phyloP scores from a whole-genome alignment of 2,888 invertebrate species.

The Timema cristinae region DNA sequence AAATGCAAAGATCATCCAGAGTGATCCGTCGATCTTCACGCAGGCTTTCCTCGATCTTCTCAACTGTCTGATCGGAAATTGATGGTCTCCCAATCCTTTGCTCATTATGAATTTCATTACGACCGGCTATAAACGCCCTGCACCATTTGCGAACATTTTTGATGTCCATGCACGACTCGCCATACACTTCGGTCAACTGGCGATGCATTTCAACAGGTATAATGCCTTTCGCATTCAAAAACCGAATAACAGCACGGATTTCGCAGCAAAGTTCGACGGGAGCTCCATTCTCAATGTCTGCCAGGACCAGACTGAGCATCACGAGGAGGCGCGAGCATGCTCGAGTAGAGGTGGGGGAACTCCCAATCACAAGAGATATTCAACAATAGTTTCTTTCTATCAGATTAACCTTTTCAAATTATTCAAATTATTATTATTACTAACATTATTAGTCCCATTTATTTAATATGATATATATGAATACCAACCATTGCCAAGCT shows the following conservation, averaged over 20 bases:
- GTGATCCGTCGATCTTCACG: not conserved
- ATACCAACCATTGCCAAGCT: too few species aligned
- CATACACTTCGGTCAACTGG: conserved; percentile 12
- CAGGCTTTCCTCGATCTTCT: conserved; percentile 13
- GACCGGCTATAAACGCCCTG: conserved; percentile 7
- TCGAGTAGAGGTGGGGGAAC: too few species aligned
- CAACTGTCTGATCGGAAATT: conserved; percentile 19
- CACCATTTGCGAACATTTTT: conserved; percentile 20
- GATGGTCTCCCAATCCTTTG: conserved; percentile 15
- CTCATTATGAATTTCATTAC: conserved; percentile 19
- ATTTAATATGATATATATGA: too few species aligned
- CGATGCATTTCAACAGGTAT: conserved; percentile 18
- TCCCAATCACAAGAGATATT: too few species aligned
- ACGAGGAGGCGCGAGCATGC: too few species aligned
- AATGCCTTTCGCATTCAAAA: conserved; percentile 6
- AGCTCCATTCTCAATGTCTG: too few species aligned
- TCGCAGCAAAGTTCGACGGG: not conserved
- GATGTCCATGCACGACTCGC: conserved; percentile 13
- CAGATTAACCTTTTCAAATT: too few species aligned
- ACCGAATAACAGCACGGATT: conserved; percentile 18
- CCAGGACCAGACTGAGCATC: too few species aligned
- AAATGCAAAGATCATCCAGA: too few species aligned
- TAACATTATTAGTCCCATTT: too few species aligned
- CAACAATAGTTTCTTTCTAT: too few species aligned
- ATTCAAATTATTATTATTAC: too few species aligned